phyloP scores from a whole-genome alignment of 2,888 invertebrate species.

The Erebia aethiops region DNA sequence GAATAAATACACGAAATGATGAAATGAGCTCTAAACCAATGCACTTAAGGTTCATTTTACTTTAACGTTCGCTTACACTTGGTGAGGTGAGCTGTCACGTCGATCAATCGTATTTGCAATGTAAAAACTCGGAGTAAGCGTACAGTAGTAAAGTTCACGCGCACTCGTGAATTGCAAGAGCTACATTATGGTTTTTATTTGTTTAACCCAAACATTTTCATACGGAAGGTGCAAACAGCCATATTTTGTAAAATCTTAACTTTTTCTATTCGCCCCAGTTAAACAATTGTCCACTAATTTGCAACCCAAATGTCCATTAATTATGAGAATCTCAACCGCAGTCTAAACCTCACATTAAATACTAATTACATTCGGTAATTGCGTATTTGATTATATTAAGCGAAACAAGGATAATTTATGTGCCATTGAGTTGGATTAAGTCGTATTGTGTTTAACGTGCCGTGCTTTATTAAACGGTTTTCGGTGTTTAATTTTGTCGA shows the following conservation, averaged over 20 bases:
- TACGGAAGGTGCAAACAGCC: no score
- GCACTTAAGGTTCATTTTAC: no score
- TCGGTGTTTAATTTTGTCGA: slow-evolving; percentile 26
- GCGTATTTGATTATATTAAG: slow-evolving; percentile 45
- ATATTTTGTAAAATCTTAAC: slow-evolving; percentile 26
- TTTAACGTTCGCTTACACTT: no score
- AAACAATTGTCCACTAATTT: slow-evolving; percentile 37
- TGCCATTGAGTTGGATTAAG: slow-evolving; percentile 39
- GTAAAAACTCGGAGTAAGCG: no score
- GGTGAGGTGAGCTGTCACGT: no score
- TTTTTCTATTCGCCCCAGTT: slow-evolving; percentile 25
- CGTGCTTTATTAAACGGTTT: slow-evolving; percentile 34
- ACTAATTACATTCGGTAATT: slow-evolving; percentile 45
- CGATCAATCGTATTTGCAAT: no score
- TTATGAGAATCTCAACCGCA: slow-evolving; percentile 41
- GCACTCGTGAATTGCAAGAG: no score
- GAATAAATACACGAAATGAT: no score
- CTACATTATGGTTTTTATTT: no score
- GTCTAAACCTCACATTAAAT: slow-evolving; percentile 45
- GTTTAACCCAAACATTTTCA: no score
- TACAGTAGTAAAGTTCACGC: no score
- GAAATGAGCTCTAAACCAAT: no score
- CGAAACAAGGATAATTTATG: slow-evolving; percentile 41
- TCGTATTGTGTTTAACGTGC: slow-evolving; percentile 34
- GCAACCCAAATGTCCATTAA: slow-evolving; percentile 42